A percentile compares a stretch with the other conserved stretches of the same genome.
Evolutionary conservation across 2,113 vertebrate genomes (phyloP).

Genomic region (Edolisoma coerulescens): DNA sequence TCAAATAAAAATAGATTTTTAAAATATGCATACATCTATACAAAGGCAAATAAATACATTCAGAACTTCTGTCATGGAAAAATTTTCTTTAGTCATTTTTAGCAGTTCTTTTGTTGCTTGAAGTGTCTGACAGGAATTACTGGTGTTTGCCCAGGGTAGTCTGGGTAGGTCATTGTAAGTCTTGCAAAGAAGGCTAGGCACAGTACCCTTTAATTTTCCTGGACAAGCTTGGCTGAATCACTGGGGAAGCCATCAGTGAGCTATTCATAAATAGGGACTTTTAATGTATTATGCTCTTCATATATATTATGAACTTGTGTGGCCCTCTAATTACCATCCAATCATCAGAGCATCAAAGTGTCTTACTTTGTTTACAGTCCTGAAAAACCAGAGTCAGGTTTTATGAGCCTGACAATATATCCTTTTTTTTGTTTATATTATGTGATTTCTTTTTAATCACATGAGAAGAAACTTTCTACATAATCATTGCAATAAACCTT

Average conservation of each 20-base stretch:
- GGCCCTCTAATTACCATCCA: conserved; percentile 16
- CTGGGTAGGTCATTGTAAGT: background rate
- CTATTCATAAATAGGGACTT: background rate
- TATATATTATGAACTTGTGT: background rate
- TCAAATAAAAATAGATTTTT: background rate
- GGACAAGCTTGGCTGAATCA: background rate
- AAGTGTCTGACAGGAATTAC: background rate
- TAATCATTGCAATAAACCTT: conserved; percentile 18
- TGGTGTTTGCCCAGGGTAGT: background rate
- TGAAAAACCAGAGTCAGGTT: background rate
- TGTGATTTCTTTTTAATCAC: background rate
- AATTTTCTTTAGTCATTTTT: background rate
- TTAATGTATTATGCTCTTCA: background rate
- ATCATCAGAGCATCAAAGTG: conserved; percentile 3
- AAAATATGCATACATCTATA: background rate
- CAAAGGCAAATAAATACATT: background rate
- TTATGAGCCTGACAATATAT: background rate
- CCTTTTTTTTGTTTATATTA: background rate
- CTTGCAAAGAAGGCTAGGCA: background rate
- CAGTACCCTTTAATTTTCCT: background rate
- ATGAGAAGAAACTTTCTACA: background rate
- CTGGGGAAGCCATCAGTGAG: background rate
- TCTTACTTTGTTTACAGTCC: background rate
- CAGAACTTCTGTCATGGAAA: background rate
- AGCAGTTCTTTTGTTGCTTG: background rate